phyloP scores from a whole-genome alignment of 2,797 vertebrate species.

The Myotis myotis region DNA sequence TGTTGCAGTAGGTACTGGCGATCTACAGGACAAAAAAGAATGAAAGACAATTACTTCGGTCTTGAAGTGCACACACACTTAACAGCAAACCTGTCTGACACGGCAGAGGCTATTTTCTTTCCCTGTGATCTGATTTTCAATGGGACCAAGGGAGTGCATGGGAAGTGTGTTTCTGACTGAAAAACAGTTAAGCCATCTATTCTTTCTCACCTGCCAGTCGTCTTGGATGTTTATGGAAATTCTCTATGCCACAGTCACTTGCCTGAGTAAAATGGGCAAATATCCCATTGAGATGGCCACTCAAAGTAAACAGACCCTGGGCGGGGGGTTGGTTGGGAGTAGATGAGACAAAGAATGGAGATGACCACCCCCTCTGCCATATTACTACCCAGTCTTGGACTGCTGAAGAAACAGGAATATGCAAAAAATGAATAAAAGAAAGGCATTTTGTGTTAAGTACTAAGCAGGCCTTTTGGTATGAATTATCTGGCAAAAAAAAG shows the following conservation, averaged over 20 bases:
- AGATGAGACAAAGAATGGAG: constrained; percentile 27
- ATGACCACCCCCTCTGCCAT: constrained; percentile 7
- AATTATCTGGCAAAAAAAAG: constrained; percentile 37
- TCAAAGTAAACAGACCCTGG: constrained; percentile 8
- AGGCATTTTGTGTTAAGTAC: constrained; percentile 48
- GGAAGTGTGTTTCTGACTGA: constrained; percentile 72
- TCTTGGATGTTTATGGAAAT: constrained; percentile 53
- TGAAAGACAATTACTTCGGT: constrained; percentile 90
- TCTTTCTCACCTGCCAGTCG: constrained; percentile 73
- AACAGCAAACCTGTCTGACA: constrained; percentile 86
- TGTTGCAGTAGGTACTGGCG: constrained; percentile 92
- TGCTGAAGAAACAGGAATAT: not conserved
- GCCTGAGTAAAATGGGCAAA: constrained; percentile 56
- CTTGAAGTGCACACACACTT: constrained; percentile 88
- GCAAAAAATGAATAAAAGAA: not conserved
- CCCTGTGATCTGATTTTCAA: constrained; percentile 79
- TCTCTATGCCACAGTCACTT: constrained; percentile 73
- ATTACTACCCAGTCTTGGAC: not conserved
- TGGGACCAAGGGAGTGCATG: constrained; percentile 65
- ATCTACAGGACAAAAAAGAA: constrained; percentile 91
- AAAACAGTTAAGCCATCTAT: constrained; percentile 59
- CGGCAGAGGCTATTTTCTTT: constrained; percentile 78
- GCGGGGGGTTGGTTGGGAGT: not conserved
- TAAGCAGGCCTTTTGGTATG: constrained; percentile 67
- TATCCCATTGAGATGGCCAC: not conserved